Evolutionary conservation across 1,140 invertebrate species (phyloP).

Genomic region (Acromyrmex echinatior): DNA sequence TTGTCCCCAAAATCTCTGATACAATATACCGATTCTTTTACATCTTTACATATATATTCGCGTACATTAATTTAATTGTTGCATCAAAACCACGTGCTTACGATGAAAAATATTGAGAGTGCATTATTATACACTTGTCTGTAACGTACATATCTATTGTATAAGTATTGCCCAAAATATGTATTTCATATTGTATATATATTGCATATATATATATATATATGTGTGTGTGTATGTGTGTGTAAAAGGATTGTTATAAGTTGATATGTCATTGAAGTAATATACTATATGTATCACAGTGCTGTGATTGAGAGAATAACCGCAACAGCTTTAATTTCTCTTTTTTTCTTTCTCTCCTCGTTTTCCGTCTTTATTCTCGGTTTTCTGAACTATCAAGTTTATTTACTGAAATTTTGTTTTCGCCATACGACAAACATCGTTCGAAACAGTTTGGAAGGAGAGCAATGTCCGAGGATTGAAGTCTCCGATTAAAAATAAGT

Average conservation of each 20-base stretch:
- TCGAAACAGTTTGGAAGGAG: conserved; percentile 20
- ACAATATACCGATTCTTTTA: not conserved
- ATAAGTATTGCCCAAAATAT: conserved; percentile 79
- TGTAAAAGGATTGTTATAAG: conserved; percentile 73
- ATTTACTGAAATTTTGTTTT: conserved; percentile 30
- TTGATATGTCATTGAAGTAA: conserved; percentile 81
- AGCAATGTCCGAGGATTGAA: not conserved
- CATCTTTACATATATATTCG: not conserved
- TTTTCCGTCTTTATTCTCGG: conserved; percentile 25
- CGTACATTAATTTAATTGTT: conserved; percentile 17
- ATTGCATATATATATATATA: not conserved
- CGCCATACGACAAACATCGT: conserved; percentile 8
- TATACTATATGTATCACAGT: conserved; percentile 80
- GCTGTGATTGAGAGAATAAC: conserved; percentile 80
- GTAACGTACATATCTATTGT: conserved; percentile 69
- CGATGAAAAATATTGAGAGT: conserved; percentile 77
- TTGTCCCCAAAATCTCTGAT: conserved; percentile 5
- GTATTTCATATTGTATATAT: conserved; percentile 61
- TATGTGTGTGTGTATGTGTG: conserved; percentile 66
- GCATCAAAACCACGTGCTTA: conserved; percentile 68
- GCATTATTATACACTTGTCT: conserved; percentile 71
- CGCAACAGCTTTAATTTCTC: conserved; percentile 72
- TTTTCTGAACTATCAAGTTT: conserved; percentile 9
- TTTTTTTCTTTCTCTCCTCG: conserved; percentile 12
- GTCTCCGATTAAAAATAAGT: not conserved